Evolutionary conservation across 1,140 invertebrate genomes (phyloP).

Genomic region (Formica selysi): DNA sequence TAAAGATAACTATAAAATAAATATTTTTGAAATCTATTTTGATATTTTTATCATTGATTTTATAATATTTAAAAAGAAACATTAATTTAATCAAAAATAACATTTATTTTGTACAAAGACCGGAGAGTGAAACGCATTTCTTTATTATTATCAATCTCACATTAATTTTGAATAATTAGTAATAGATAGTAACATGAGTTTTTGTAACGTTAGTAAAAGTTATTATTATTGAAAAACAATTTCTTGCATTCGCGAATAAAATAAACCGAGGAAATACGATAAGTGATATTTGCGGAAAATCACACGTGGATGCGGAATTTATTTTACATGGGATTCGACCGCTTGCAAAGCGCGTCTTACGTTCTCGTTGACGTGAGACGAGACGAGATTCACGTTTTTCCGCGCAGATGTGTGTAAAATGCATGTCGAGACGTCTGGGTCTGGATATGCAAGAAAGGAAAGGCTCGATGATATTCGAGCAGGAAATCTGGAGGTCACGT

Average conservation of each 20-base stretch:
- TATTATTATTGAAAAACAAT: slow-evolving; percentile 25
- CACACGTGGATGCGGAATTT: slow-evolving; percentile 7
- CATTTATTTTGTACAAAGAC: not conserved
- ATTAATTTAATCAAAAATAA: not conserved
- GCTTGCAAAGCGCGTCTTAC: slow-evolving; percentile 25
- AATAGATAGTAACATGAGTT: not conserved
- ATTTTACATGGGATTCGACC: slow-evolving; percentile 25
- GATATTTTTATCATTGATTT: not conserved
- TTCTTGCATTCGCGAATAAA: not conserved
- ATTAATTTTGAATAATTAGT: slow-evolving; percentile 21
- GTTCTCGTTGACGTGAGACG: slow-evolving; percentile 31
- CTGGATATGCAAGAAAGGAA: not conserved
- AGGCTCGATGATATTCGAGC: slow-evolving; percentile 31
- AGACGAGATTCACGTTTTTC: slow-evolving; percentile 21
- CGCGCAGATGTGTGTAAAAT: slow-evolving; percentile 8
- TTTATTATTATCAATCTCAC: not conserved
- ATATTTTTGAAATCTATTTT: slow-evolving; percentile 1
- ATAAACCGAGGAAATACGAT: not conserved
- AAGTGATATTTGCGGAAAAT: not conserved
- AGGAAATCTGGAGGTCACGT: slow-evolving; percentile 33
- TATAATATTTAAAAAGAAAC: not conserved
- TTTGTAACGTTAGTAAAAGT: slow-evolving; percentile 3
- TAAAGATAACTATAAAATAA: not conserved
- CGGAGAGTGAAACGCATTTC: not conserved
- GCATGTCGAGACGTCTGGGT: slow-evolving; percentile 19